Evolutionary conservation across 2,797 vertebrate species (phyloP), one percentile per base, ranked within the genome.

Genomic region (Syngnathus acus): DNA sequence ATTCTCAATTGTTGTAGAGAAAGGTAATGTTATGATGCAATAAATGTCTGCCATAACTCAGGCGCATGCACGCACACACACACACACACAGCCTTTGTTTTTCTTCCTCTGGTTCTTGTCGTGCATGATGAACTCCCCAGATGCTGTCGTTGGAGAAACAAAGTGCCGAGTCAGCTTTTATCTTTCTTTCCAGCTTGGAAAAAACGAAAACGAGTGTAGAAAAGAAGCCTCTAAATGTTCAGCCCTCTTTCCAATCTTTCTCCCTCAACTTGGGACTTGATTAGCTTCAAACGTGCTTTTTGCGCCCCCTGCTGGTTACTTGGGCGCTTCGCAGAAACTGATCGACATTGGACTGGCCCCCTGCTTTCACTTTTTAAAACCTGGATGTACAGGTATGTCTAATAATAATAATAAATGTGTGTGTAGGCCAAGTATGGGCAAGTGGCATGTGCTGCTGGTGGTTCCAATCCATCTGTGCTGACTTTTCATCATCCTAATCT

Each of bases 391-490:
- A 8, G 37, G 11, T 59, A 5, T 38, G 1, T 60, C 4, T n/a
- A 4, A 21, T 21, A 8, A 1, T 23, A 10, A 53, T 10, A 3
- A 5, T 53, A 10, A 23, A 10, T 62, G 14, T 65, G 32, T 65
- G 9, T 65, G 19, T 17, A 99, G 97, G 82, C 78, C 13, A 95
- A 93, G 72, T 94, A 94, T 65, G 93, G 94, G 0, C 76, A 89
- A 0, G 1, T 88, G 0, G 91, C 96, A 38, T 79, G 71, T 50
- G 91, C 98, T 68, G 89, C 93, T 0, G 91, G 91, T 71, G 94
- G 94, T 62, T 67, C 82, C 60, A 70, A 67, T 59, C 93, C 92
- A 11, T 89, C 92, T 69, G 79, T 85, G 68, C 89, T 98, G 73
- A 66, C 65, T 21, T 74, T 97, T 40, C 90, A 43, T 72, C 93